phyloP scores from a whole-genome alignment of 2,888 invertebrate genomes.

The Tridacna crocea region DNA sequence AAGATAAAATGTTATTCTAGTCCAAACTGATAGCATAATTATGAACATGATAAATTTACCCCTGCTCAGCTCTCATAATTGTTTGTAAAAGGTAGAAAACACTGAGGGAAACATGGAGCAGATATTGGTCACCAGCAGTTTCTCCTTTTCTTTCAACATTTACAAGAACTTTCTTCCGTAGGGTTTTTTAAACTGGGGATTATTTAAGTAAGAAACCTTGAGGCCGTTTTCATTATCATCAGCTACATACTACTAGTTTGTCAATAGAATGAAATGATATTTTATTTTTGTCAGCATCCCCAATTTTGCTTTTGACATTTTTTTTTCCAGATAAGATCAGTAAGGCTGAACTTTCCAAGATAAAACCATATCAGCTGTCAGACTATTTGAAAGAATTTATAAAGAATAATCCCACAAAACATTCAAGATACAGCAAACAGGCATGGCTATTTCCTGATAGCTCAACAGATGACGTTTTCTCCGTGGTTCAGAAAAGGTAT shows the following conservation, averaged over 20 bases:
- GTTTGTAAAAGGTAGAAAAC: too few relatives aligned
- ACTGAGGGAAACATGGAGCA: too few relatives aligned
- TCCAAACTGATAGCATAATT: too few relatives aligned
- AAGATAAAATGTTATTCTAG: too few relatives aligned
- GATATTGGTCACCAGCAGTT: too few relatives aligned
- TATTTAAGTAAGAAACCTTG: too few relatives aligned
- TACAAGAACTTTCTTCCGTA: not conserved
- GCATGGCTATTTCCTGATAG: constrained; percentile 69
- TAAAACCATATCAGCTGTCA: constrained; percentile 49
- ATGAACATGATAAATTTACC: too few relatives aligned
- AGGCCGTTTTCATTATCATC: too few relatives aligned
- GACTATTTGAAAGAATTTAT: constrained; percentile 56
- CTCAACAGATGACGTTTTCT: constrained; percentile 64
- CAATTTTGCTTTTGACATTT: too few relatives aligned
- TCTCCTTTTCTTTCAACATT: not conserved
- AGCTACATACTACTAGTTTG: too few relatives aligned
- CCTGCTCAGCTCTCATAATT: too few relatives aligned
- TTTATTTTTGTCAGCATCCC: not conserved
- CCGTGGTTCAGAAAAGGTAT: constrained; percentile 68
- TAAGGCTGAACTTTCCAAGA: constrained; percentile 46
- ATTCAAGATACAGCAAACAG: constrained; percentile 70
- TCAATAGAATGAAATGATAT: too few relatives aligned
- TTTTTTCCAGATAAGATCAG: constrained; percentile 47
- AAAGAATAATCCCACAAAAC: constrained; percentile 67
- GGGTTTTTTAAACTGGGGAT: not conserved